Percentiles rank a stretch among this genome's conserved stretches.
phyloP scores from a whole-genome alignment of 2,113 vertebrate species.

The Nansenia antarctica region DNA sequence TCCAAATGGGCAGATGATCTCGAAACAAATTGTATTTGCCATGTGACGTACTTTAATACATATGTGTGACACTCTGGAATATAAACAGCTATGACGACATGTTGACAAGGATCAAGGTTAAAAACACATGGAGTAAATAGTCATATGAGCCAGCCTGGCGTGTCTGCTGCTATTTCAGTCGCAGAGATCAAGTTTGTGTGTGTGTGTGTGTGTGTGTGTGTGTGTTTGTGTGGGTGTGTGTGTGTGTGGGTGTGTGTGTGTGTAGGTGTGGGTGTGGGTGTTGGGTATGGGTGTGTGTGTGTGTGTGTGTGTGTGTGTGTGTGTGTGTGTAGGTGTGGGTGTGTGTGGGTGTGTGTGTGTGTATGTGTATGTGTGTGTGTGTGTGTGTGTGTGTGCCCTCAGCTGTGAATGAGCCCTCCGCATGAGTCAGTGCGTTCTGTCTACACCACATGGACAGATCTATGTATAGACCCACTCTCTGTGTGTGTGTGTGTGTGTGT shows the following conservation, averaged over 20 bases:
- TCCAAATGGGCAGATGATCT: too few relatives aligned
- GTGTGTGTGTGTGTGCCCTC: constrained; percentile 1
- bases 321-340: constrained; percentile 14
- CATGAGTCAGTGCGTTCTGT: constrained; percentile 3
- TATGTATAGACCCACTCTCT: constrained; percentile 1
- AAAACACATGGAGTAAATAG: constrained; percentile 3
- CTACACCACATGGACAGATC: neutral
- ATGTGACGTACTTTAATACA: neutral
- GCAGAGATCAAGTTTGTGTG: constrained; percentile 16
- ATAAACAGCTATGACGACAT: too few relatives aligned
- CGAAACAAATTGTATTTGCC: too few relatives aligned
- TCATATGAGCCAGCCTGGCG: constrained; percentile 23
- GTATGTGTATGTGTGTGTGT: constrained; percentile 24
- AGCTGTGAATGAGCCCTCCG: constrained; percentile 20
- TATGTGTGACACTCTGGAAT: neutral
- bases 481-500: neutral
- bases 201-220: constrained; percentile 19
- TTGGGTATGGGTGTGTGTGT: constrained; percentile 21
- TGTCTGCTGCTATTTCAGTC: constrained; percentile 29
- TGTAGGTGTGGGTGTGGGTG: too few relatives aligned
- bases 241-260: constrained; percentile 20
- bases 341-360: constrained; percentile 23
- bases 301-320: constrained; percentile 19
- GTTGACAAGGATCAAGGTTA: constrained; percentile 7
- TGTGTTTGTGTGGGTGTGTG: constrained; percentile 15